A percentile compares a stretch with the other conserved stretches of the same genome.
These are phyloP conservation scores for Drosophila birchii DNA, from an alignment of 2,888 invertebrate species.

Conservation along the genomic window DNA sequence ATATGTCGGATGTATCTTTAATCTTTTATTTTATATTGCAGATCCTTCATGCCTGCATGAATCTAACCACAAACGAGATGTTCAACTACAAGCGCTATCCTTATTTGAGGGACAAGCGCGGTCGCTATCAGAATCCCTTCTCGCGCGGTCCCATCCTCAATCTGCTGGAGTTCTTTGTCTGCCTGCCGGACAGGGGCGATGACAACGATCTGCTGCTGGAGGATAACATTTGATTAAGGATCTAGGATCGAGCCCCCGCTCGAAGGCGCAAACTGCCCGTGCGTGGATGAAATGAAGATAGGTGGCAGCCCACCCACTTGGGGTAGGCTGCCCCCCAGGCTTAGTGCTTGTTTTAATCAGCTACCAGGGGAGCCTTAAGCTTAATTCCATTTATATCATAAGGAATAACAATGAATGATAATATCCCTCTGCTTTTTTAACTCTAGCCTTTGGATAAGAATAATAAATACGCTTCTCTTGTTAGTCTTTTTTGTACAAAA, in stretches of 20 bases:
- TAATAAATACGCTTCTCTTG: constrained; percentile 67
- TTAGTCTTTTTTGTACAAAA: constrained; percentile 73
- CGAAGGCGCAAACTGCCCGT: constrained; percentile 77
- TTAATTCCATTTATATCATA: neutral
- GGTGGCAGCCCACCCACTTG: constrained; percentile 59
- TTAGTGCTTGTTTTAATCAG: constrained; percentile 42
- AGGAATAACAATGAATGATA: neutral
- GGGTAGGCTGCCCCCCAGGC: constrained; percentile 60
- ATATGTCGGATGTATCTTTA: no score
- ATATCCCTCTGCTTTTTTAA: constrained; percentile 23
- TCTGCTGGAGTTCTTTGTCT: constrained; percentile 95
- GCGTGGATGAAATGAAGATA: constrained; percentile 76
- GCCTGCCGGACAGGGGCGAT: constrained; percentile 91
- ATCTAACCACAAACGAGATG: constrained; percentile 97
- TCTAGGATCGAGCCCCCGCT: constrained; percentile 78
- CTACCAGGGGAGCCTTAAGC: neutral
- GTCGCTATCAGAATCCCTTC: constrained; percentile 95
- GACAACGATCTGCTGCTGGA: constrained; percentile 90
- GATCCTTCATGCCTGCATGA: constrained; percentile 96
- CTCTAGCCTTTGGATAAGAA: constrained; percentile 46
- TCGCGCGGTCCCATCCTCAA: constrained; percentile 95
- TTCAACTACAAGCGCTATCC: constrained; percentile 96
- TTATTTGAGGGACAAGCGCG: constrained; percentile 94
- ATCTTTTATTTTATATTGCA: constrained; percentile 76
- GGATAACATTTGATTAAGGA: constrained; percentile 86